phyloP scores from a whole-genome alignment of 2,113 vertebrate species.

The Eretmochelys imbricata region DNA sequence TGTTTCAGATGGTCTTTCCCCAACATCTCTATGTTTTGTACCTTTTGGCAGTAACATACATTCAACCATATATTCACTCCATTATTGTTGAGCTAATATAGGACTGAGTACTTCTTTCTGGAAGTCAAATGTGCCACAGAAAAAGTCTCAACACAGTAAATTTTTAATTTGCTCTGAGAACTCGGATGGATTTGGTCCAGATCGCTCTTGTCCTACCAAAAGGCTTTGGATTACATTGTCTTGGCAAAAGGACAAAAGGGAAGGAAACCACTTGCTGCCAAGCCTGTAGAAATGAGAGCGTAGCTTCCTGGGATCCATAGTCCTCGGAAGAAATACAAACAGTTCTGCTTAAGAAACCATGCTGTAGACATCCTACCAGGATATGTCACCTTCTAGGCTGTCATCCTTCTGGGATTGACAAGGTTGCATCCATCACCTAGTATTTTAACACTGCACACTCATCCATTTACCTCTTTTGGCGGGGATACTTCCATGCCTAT shows the following conservation, averaged over 20 bases:
- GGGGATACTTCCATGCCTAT: not conserved
- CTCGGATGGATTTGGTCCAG: not conserved
- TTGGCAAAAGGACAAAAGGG: not conserved
- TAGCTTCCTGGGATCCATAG: not conserved
- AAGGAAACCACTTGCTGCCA: not conserved
- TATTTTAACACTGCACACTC: not conserved
- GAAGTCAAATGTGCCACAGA: fast-evolving
- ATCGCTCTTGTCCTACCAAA: not conserved
- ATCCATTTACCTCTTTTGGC: not conserved
- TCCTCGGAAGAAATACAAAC: not conserved
- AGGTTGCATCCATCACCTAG: not conserved
- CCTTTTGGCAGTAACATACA: not conserved
- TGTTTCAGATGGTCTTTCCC: slow-evolving; percentile 41
- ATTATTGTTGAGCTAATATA: not conserved
- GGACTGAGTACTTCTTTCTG: fast-evolving
- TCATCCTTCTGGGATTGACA: slow-evolving; percentile 33
- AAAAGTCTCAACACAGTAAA: fast-evolving
- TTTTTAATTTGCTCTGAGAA: not conserved
- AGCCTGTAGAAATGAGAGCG: not conserved
- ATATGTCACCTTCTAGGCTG: not conserved
- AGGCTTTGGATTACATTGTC: not conserved
- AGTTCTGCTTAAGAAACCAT: not conserved
- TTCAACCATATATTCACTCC: not conserved
- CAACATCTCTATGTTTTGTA: fast-evolving
- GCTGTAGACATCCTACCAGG: not conserved